phyloP scores from a whole-genome alignment of 1,140 invertebrate genomes.

The Maniola jurtina region DNA sequence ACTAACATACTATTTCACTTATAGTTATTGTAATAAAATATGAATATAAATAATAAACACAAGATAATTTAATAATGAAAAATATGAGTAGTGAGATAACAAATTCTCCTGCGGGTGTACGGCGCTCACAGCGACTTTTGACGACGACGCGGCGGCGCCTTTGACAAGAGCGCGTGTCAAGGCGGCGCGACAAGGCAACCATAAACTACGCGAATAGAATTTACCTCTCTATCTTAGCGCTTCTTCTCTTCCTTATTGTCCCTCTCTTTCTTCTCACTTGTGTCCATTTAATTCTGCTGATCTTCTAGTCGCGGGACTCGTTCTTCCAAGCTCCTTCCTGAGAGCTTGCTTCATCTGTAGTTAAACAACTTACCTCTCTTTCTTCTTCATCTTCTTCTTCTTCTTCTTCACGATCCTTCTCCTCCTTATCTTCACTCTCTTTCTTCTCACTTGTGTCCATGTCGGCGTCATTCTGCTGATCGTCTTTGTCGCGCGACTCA shows the following conservation, averaged over 20 bases:
- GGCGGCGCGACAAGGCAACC: too few relatives aligned
- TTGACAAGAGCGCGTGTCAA: too few relatives aligned
- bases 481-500: slow-evolving; percentile 28
- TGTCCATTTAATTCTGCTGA: slow-evolving; percentile 28
- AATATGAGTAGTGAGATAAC: too few relatives aligned
- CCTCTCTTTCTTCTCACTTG: slow-evolving; percentile 22
- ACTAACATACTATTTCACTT: too few relatives aligned
- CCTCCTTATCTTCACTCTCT: slow-evolving; percentile 32
- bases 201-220: too few relatives aligned
- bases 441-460: slow-evolving; percentile 12
- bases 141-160: too few relatives aligned
- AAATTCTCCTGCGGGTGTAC: too few relatives aligned
- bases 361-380: too few relatives aligned
- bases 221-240: slow-evolving; percentile 14
- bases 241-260: slow-evolving; percentile 34
- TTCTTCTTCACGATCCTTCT: slow-evolving; percentile 29
- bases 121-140: too few relatives aligned
- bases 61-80: too few relatives aligned
- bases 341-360: slow-evolving; percentile 39
- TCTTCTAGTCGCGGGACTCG: slow-evolving; percentile 28
- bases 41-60: too few relatives aligned
- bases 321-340: slow-evolving; percentile 25
- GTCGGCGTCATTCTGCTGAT: slow-evolving; percentile 29
- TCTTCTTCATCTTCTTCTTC: slow-evolving; percentile 19
- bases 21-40: too few relatives aligned